A percentile compares a stretch with the other conserved stretches of the same genome.
Evolutionary conservation across 92 coral and sea anemone genomes (phyloP).

Genomic region (Phenganax subtilis): DNA sequence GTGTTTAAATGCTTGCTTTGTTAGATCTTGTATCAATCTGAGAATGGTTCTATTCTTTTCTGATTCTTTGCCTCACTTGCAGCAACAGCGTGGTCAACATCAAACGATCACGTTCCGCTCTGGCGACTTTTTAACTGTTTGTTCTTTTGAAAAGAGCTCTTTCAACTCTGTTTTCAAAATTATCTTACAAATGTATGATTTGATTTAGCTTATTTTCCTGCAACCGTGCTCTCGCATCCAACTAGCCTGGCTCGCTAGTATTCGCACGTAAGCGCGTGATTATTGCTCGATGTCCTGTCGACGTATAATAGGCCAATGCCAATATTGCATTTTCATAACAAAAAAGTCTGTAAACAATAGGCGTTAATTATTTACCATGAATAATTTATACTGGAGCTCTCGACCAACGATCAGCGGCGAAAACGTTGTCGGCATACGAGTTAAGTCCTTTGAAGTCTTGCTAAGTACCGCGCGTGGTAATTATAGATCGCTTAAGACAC

Average conservation of each 20-base stretch:
- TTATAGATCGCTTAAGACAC: slow-evolving; percentile 37
- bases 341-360: slow-evolving; percentile 98
- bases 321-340: slow-evolving; percentile 99
- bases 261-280: slow-evolving; percentile 76
- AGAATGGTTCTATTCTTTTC: neutral
- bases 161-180: neutral
- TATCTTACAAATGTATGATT: neutral
- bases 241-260: slow-evolving; percentile 8
- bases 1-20: neutral
- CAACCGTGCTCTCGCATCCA: neutral
- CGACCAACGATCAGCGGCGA: slow-evolving; percentile 64
- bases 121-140: slow-evolving; percentile 5
- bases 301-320: slow-evolving; percentile 99
- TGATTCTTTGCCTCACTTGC: slow-evolving; percentile 15
- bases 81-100: slow-evolving; percentile 28
- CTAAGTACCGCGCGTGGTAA: slow-evolving; percentile 38
- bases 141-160: neutral
- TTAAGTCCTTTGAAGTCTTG: slow-evolving; percentile 33
- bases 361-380: slow-evolving; percentile 99
- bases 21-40: neutral
- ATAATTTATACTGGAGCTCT: slow-evolving; percentile 78
- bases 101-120: slow-evolving; percentile 8
- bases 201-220: neutral
- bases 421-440: slow-evolving; percentile 34
- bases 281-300: slow-evolving; percentile 65